phyloP scores from a whole-genome alignment of 2,113 vertebrate genomes.

The Tautogolabrus adspersus region DNA sequence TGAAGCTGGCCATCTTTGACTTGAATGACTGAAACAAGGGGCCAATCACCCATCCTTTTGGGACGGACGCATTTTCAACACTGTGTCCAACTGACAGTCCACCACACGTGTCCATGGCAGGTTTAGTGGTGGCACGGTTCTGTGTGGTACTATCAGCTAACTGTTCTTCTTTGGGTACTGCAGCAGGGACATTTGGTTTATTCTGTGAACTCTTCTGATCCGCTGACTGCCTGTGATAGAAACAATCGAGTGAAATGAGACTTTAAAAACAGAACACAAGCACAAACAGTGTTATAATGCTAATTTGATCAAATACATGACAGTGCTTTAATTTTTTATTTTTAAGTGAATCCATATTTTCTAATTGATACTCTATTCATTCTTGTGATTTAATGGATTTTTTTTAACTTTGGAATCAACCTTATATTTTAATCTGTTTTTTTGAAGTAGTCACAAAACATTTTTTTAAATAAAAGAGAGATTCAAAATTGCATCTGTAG shows the following conservation, averaged over 20 bases:
- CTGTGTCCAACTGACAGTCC: background rate
- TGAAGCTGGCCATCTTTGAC: conserved; percentile 91
- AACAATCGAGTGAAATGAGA: background rate
- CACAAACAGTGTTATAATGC: background rate
- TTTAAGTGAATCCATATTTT: no score
- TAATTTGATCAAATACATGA: background rate
- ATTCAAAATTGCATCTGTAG: no score
- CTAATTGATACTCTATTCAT: no score
- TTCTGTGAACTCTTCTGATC: conserved; percentile 3
- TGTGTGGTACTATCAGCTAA: background rate
- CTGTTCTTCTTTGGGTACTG: conserved; percentile 8
- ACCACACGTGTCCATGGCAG: conserved; percentile 6
- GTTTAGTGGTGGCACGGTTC: background rate
- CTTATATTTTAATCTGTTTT: no score
- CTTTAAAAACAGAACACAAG: background rate
- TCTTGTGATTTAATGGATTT: no score
- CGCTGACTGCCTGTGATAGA: conserved; percentile 41
- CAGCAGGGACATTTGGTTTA: conserved; percentile 1
- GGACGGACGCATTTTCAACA: conserved; percentile 45
- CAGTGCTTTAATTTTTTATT: no score
- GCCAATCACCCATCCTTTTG: conserved; percentile 86
- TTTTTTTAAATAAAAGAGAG: no score
- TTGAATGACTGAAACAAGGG: conserved; percentile 88
- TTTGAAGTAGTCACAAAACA: no score
- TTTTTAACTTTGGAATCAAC: no score